A percentile compares a stretch with the other conserved stretches of the same genome.
These are phyloP conservation scores for Aspidiotus rigidus DNA, from an alignment of 2,888 invertebrate genomes.

Conservation along the genomic window DNA sequence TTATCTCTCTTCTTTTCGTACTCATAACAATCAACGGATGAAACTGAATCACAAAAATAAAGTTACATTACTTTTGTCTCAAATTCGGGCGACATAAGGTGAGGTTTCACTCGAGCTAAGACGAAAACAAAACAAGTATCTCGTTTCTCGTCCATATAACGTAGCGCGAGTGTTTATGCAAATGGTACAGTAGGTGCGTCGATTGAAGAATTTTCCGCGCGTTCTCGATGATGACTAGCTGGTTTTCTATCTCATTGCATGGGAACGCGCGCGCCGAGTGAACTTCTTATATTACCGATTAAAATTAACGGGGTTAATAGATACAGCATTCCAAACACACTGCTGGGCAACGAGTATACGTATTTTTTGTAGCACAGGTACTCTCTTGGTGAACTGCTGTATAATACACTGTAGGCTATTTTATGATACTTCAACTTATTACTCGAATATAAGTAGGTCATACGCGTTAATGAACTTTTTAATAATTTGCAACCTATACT, in stretches of 20 bases:
- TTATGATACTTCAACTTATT: neutral
- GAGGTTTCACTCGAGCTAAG: no score
- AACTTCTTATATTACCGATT: conserved; percentile 21
- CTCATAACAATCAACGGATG: no score
- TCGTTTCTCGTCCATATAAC: neutral
- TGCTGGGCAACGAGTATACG: conserved; percentile 25
- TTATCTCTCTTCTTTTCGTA: no score
- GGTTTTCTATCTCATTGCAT: neutral
- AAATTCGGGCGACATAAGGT: no score
- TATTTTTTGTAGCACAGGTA: neutral
- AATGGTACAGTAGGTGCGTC: neutral
- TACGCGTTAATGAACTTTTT: conserved; percentile 31
- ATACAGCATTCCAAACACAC: conserved; percentile 33
- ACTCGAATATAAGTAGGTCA: conserved; percentile 26
- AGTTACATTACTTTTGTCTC: no score
- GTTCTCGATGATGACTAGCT: neutral
- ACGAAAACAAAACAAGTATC: neutral
- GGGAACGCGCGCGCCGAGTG: neutral
- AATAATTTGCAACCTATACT: conserved; percentile 23
- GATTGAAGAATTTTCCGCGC: neutral
- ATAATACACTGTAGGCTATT: no score
- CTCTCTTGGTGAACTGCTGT: no score
- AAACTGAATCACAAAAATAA: no score
- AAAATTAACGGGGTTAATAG: conserved; percentile 33
- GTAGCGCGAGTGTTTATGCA: neutral